Conservation (phyloP, 2,888 invertebrate species). For the Cosmia trapezina region DNA sequence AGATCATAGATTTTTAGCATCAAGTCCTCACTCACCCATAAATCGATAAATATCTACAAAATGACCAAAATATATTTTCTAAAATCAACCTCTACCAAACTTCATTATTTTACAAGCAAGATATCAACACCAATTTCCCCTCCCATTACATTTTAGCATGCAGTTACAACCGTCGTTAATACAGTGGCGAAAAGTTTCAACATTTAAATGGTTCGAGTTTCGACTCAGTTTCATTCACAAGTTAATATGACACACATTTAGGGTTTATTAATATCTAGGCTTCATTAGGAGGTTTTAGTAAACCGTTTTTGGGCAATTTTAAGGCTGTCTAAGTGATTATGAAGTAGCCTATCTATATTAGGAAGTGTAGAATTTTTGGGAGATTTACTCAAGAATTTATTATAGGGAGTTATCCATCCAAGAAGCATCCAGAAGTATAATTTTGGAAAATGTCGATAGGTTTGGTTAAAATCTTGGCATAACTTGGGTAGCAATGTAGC, state of each 20-base stretch:
- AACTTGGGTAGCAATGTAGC: too few species aligned
- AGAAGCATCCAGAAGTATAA: neutral
- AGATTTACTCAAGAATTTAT: too few species aligned
- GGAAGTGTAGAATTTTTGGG: neutral
- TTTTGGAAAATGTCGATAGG: neutral
- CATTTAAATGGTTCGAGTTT: constrained; percentile 54
- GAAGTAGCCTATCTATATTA: neutral
- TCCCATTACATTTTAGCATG: constrained; percentile 38
- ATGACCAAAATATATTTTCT: neutral
- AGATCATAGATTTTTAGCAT: neutral
- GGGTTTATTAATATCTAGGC: constrained; percentile 55
- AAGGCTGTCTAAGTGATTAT: neutral
- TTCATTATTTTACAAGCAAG: constrained; percentile 14
- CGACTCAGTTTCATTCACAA: constrained; percentile 43
- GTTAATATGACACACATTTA: constrained; percentile 58
- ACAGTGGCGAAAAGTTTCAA: constrained; percentile 49
- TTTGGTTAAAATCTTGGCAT: neutral
- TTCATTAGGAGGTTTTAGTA: constrained; percentile 36
- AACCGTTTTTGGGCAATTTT: neutral
- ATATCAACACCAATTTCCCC: constrained; percentile 45
- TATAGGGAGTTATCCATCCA: too few species aligned
- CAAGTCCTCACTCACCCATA: neutral
- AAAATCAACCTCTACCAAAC: neutral
- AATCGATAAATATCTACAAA: neutral
- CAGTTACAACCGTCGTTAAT: constrained; percentile 36